Percentiles rank a stretch among this genome's conserved stretches.
Evolutionary conservation across 2,797 vertebrate species (phyloP).

Genomic region (Myotis myotis): DNA sequence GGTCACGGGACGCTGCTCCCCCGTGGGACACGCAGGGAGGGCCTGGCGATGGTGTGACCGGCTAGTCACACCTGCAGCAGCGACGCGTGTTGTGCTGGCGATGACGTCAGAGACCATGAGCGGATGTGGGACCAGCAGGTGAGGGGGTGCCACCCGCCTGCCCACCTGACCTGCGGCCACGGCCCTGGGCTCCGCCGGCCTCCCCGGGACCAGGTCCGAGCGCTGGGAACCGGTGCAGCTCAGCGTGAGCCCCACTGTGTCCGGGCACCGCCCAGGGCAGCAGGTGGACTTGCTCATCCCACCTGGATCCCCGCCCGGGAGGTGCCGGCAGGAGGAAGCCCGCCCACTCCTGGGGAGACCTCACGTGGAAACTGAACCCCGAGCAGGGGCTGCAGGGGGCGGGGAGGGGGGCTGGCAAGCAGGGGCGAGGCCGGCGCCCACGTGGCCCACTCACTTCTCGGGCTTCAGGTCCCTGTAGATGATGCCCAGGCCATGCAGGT

Average conservation of each 20-base stretch:
- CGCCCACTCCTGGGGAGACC: fast-evolving
- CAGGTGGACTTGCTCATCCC: background rate
- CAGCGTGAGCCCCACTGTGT: fast-evolving
- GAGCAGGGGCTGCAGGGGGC: fast-evolving
- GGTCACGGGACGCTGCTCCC: no score
- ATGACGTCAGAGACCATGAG: no score
- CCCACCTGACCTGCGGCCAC: fast-evolving
- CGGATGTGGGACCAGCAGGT: fast-evolving
- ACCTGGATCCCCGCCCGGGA: fast-evolving
- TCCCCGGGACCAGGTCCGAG: fast-evolving
- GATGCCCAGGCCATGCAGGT: conserved; percentile 96
- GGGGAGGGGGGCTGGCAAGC: background rate
- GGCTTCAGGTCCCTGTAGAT: conserved; percentile 99
- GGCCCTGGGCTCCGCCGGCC: background rate
- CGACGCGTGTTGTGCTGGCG: no score
- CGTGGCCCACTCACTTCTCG: conserved; percentile 90
- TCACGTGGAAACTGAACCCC: no score
- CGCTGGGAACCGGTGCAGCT: fast-evolving
- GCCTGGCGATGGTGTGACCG: no score
- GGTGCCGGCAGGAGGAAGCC: fast-evolving
- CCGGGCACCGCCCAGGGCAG: background rate
- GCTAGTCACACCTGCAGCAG: no score
- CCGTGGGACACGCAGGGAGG: no score
- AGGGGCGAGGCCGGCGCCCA: background rate
- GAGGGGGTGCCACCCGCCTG: fast-evolving